Evolutionary conservation across 1,140 invertebrate species (phyloP).

Genomic region (Trichonephila clavipes): DNA sequence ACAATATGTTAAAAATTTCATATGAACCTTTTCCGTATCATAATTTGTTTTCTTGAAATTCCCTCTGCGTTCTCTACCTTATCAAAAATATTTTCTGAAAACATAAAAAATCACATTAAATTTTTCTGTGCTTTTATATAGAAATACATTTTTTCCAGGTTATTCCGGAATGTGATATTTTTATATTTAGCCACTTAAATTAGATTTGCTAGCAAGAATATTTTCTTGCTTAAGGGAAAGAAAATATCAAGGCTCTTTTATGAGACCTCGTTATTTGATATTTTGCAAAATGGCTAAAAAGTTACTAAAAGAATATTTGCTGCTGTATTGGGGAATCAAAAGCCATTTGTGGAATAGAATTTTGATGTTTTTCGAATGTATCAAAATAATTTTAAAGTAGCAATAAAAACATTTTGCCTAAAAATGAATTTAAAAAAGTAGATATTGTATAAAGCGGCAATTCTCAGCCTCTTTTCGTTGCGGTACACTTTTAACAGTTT

Average conservation of each 20-base stretch:
- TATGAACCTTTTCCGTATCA: too few species aligned
- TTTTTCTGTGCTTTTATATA: not conserved
- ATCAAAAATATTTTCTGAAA: not conserved
- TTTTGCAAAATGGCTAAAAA: not conserved
- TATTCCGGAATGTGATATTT: constrained; percentile 19
- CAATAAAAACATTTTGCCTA: too few species aligned
- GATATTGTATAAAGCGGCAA: too few species aligned
- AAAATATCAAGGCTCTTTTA: not conserved
- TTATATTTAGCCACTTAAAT: constrained; percentile 21
- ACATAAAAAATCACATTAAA: not conserved
- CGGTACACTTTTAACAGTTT: too few species aligned
- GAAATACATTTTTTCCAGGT: not conserved
- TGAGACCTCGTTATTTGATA: not conserved
- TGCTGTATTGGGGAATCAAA: not conserved
- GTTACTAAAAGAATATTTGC: not conserved
- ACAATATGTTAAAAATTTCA: too few species aligned
- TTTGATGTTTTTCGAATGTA: too few species aligned
- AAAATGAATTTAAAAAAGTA: too few species aligned
- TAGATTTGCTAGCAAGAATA: not conserved
- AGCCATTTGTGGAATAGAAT: too few species aligned
- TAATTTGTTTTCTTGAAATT: too few species aligned
- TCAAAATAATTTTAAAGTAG: too few species aligned
- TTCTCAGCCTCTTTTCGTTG: too few species aligned
- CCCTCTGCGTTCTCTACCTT: not conserved
- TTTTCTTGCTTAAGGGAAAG: not conserved